Conservation (phyloP, 2,888 invertebrate genomes). For the Drosophila putrida region DNA sequence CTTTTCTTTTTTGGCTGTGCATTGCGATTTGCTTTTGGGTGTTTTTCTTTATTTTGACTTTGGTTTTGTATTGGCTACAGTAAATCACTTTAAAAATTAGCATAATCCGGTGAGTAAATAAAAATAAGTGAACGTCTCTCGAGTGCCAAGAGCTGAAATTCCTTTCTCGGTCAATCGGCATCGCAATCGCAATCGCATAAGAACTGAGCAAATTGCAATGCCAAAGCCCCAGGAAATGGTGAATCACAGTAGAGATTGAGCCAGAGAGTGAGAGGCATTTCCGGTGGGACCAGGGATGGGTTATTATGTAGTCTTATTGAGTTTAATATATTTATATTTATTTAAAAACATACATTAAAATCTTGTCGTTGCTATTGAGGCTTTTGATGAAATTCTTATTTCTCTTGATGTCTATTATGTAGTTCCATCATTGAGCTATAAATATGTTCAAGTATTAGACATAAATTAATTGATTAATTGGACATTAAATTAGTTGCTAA, state of each 20-base stretch:
- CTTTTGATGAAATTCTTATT: background rate
- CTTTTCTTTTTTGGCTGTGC: slow-evolving; percentile 12
- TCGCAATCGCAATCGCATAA: slow-evolving; percentile 32
- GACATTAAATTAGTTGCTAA: background rate
- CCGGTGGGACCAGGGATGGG: slow-evolving; percentile 7
- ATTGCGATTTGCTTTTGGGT: slow-evolving; percentile 29
- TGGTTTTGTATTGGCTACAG: slow-evolving; percentile 68
- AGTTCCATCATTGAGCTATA: too few species aligned
- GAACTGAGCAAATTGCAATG: slow-evolving; percentile 43
- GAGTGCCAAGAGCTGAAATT: slow-evolving; percentile 46
- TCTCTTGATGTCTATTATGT: background rate
- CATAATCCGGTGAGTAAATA: slow-evolving; percentile 80
- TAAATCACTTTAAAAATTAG: slow-evolving; percentile 82
- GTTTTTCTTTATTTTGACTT: slow-evolving; percentile 34
- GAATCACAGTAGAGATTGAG: background rate
- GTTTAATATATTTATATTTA: background rate
- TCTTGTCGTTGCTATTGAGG: background rate
- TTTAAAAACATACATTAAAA: background rate
- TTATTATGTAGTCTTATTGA: background rate
- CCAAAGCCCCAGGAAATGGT: background rate
- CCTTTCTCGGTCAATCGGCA: slow-evolving; percentile 49
- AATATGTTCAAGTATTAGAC: too few species aligned
- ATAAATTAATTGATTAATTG: too few species aligned
- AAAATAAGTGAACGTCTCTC: slow-evolving; percentile 72
- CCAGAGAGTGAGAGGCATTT: background rate